phyloP scores from a whole-genome alignment of 1,140 invertebrate species.

The Potamilus streckersoni region DNA sequence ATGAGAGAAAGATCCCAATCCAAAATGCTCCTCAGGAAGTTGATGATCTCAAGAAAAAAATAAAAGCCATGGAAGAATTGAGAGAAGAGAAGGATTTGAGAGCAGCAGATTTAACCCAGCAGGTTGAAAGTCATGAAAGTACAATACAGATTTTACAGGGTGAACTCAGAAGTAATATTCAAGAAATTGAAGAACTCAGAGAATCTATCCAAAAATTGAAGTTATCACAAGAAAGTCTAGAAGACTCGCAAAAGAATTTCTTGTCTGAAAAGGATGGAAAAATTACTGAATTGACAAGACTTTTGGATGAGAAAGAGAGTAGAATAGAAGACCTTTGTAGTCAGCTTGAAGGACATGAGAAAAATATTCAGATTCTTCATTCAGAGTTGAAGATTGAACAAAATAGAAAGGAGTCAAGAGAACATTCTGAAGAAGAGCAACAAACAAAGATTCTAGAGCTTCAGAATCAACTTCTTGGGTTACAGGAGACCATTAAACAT shows the following conservation, averaged over 20 bases:
- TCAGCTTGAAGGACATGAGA: slow-evolving; percentile 9
- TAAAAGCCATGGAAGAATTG: background rate
- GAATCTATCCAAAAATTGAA: slow-evolving; percentile 8
- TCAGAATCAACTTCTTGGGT: slow-evolving; percentile 1
- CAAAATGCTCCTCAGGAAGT: background rate
- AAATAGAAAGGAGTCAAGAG: background rate
- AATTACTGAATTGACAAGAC: background rate
- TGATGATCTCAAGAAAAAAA: slow-evolving; percentile 2
- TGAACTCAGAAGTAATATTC: slow-evolving; percentile 26
- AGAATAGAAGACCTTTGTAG: slow-evolving; percentile 15
- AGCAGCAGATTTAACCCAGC: slow-evolving; percentile 9
- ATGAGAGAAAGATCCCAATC: background rate
- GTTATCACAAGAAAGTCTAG: no score
- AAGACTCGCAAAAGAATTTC: no score
- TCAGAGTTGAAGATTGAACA: slow-evolving; percentile 10
- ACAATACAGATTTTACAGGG: slow-evolving; percentile 34
- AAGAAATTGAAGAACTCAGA: slow-evolving; percentile 17
- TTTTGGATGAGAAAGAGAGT: slow-evolving; percentile 4
- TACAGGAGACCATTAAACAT: background rate
- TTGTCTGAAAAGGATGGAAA: background rate
- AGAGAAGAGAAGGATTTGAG: slow-evolving; percentile 10
- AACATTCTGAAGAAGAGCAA: slow-evolving; percentile 25
- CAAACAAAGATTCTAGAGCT: slow-evolving; percentile 9
- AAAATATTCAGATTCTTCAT: slow-evolving; percentile 30
- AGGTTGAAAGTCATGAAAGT: slow-evolving; percentile 11